These are phyloP conservation scores for Zaprionus camerounensis DNA, from an alignment of 1,140 invertebrate species.

Conservation along the genomic window DNA sequence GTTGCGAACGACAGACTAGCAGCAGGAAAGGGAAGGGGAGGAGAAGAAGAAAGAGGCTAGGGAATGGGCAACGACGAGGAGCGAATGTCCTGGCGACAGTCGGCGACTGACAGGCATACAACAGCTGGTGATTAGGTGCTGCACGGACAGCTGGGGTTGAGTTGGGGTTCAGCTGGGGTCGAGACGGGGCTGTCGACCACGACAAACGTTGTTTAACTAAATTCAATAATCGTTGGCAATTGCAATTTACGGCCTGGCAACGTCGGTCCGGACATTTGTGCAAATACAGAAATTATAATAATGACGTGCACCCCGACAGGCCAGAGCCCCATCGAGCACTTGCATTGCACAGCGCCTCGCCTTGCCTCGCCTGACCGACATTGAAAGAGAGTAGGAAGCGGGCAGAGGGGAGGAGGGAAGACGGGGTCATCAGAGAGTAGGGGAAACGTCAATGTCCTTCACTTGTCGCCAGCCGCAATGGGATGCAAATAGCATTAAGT, in stretches of 20 bases:
- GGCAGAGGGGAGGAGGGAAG: no score
- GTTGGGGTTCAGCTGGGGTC: background rate
- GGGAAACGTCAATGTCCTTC: slow-evolving; percentile 43
- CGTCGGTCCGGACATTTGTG: slow-evolving; percentile 70
- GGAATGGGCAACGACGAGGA: background rate
- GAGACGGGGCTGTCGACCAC: slow-evolving; percentile 43
- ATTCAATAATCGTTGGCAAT: slow-evolving; percentile 84
- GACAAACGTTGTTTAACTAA: slow-evolving; percentile 83
- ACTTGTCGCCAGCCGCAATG: slow-evolving; percentile 51
- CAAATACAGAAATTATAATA: slow-evolving; percentile 84
- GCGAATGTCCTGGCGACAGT: slow-evolving; percentile 51
- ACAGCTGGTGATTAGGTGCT: slow-evolving; percentile 70
- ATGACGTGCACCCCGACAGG: slow-evolving; percentile 61
- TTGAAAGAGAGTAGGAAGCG: slow-evolving; percentile 2
- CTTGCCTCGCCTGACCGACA: slow-evolving; percentile 35
- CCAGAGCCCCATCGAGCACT: background rate
- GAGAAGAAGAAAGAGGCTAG: background rate
- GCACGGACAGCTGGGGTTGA: slow-evolving; percentile 12
- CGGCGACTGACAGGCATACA: slow-evolving; percentile 58
- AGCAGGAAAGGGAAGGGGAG: background rate
- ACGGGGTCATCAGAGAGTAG: no score
- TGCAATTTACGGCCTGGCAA: slow-evolving; percentile 78
- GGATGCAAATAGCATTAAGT: slow-evolving; percentile 76
- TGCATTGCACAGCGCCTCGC: background rate
- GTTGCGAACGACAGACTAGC: slow-evolving; percentile 1